These are phyloP conservation scores for Synaphobranchus kaupii DNA, from an alignment of 2,797 vertebrate genomes.

Conservation along the genomic window DNA sequence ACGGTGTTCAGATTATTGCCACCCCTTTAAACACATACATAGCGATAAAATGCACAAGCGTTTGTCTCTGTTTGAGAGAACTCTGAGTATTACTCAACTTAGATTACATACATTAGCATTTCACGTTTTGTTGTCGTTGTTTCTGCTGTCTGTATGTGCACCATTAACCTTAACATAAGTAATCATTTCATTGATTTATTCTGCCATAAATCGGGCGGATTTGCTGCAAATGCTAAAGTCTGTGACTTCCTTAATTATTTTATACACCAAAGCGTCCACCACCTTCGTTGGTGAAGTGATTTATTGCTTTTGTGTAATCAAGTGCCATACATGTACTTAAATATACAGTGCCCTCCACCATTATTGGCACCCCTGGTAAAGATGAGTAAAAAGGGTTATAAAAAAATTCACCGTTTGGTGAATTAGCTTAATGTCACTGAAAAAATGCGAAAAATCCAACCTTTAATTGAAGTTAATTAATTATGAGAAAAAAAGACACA, in stretches of 20 bases:
- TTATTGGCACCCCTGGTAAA: no score
- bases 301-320: constrained; percentile 28
- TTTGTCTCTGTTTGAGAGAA: constrained; percentile 44
- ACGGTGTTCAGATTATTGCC: constrained; percentile 63
- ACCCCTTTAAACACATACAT: constrained; percentile 62
- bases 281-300: constrained; percentile 63
- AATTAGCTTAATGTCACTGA: no score
- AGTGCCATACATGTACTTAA: constrained; percentile 31
- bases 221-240: constrained; percentile 76
- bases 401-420: no score
- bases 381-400: no score
- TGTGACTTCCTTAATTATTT: constrained; percentile 77
- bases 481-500: no score
- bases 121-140: constrained; percentile 54
- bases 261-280: constrained; percentile 82
- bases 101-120: constrained; percentile 63
- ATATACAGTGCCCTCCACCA: no score
- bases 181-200: constrained; percentile 77
- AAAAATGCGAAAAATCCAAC: no score
- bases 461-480: no score
- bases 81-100: constrained; percentile 56
- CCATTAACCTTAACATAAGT: constrained; percentile 92
- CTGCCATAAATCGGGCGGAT: constrained; percentile 66
- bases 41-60: constrained; percentile 60
- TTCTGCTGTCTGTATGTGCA: constrained; percentile 85